phyloP scores from a whole-genome alignment of 2,888 invertebrate genomes.

The Eumerus sabulonum region DNA sequence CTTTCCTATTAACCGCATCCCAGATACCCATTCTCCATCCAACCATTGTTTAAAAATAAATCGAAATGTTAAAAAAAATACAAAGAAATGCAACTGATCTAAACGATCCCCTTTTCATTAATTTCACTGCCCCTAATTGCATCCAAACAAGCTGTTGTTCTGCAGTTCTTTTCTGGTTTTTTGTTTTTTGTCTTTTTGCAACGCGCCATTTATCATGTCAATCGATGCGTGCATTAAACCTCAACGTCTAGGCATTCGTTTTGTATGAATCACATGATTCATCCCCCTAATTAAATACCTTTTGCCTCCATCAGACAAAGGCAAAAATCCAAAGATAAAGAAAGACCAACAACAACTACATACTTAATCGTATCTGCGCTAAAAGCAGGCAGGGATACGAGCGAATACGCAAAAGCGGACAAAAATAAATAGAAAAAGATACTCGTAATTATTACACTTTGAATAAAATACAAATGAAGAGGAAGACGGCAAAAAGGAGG shows the following conservation, averaged over 20 bases:
- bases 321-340: slow-evolving; percentile 29
- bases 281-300: slow-evolving; percentile 63
- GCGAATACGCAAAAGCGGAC: slow-evolving; percentile 27
- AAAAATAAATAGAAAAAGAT: slow-evolving; percentile 32
- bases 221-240: slow-evolving; percentile 55
- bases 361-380: slow-evolving; percentile 18
- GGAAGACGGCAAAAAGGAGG: background rate
- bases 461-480: slow-evolving; percentile 43
- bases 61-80: no score
- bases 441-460: slow-evolving; percentile 66
- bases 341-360: no score
- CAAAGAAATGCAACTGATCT: background rate
- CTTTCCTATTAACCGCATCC: no score
- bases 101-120: slow-evolving; percentile 38
- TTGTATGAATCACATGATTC: slow-evolving; percentile 48
- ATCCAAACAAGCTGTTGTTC: background rate
- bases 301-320: slow-evolving; percentile 59
- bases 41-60: no score
- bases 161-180: no score
- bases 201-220: slow-evolving; percentile 57
- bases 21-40: no score
- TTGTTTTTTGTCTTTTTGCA: slow-evolving; percentile 35
- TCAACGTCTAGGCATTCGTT: slow-evolving; percentile 35
- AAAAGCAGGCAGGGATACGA: background rate
- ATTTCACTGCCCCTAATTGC: slow-evolving; percentile 32